Evolutionary conservation across 2,888 invertebrate genomes (phyloP), one percentile per base, ranked within the genome.

Genomic region (Dicycla oo): DNA sequence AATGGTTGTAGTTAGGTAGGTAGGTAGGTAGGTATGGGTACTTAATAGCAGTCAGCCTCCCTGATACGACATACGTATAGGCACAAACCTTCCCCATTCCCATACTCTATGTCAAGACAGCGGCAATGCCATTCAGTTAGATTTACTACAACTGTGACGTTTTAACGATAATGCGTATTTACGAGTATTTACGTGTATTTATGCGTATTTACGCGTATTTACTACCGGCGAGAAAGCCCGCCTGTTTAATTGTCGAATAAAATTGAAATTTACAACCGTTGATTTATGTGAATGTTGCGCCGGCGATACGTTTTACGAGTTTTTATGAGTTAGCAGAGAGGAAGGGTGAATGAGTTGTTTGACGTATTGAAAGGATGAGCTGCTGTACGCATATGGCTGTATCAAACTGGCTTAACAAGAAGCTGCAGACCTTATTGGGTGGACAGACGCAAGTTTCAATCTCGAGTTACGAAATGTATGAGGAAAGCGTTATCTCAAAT

Each of bases 161-260:
- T 95, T 96, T 96, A 95, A 96, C 95, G 95, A 95, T 96, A 95
- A 96, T 95, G 92, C 94, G 93, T 94, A 94, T 96, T 95, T 95
- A 95, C 94, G 94, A 93, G 88, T 94, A 94, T 94, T 95, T 95
- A 94, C 91, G 94, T 88, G 92, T 93, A 93, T 95, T 95, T 94
- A 94, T 92, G 92, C 89, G 90, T 93, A 94, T 95, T 95, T 94
- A 94, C 92, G 93, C 88, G 90, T 93, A 94, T 94, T 94, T 94
- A 94, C 92, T 92, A 90, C 89, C 90, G 92, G 84, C 93, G 93
- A 92, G 94, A 94, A 95, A 94, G 94, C 93, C 90, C 92, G 93
- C 90, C 91, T 88, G 94, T 95, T 96, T 96, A 94, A 96, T 96
- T 95, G 95, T 93, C 94, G 94, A 94, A 96, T 96, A 95, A 96